These are phyloP conservation scores for Suricata suricatta DNA, from an alignment of 2,113 vertebrate genomes.

Conservation along the genomic window DNA sequence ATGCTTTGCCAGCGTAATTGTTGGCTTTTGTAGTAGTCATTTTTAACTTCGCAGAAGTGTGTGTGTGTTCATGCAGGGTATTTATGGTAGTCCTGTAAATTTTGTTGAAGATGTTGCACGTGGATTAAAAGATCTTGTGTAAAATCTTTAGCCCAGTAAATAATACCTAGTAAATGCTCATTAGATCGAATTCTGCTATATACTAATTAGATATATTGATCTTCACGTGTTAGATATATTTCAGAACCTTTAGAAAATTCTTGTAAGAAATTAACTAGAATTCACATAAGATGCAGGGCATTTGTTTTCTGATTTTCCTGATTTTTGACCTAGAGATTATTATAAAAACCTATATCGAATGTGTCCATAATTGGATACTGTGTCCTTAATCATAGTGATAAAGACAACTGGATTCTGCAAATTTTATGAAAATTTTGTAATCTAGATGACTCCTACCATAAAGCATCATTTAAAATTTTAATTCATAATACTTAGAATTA, in stretches of 20 bases:
- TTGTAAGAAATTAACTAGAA: constrained; percentile 29
- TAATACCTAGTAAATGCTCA: background rate
- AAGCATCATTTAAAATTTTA: constrained; percentile 42
- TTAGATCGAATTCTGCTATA: background rate
- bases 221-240: background rate
- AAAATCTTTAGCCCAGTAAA: constrained; percentile 14
- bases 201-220: constrained; percentile 26
- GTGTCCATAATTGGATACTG: background rate
- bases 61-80: background rate
- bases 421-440: constrained; percentile 45
- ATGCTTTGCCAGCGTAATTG: background rate
- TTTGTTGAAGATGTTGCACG: background rate
- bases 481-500: constrained; percentile 44
- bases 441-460: background rate
- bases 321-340: constrained; percentile 36
- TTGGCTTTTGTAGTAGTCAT: constrained; percentile 27
- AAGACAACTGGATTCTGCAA: background rate
- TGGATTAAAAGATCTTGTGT: constrained; percentile 18
- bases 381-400: background rate
- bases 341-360: constrained; percentile 29
- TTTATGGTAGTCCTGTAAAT: background rate
- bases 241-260: constrained; percentile 36
- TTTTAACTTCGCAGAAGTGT: constrained; percentile 37
- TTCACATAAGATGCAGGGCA: background rate
- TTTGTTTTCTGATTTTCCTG: constrained; percentile 7